Base-by-base conservation (phyloP, 1,140 invertebrate species). In the Eriosoma lanigerum region DNA sequence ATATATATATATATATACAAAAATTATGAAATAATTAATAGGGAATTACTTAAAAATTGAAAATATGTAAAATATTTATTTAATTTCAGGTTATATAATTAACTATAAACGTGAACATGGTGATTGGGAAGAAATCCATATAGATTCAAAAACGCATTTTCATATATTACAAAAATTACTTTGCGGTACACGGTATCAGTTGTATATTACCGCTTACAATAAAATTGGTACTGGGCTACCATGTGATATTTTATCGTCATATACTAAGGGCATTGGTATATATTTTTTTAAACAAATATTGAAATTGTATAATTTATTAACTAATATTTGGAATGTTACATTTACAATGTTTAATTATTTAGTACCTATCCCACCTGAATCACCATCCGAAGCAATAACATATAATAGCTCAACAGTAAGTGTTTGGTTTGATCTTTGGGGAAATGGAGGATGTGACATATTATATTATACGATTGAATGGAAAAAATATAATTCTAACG, bases 371-470 rank as follows among this genome's bases (percentile, higher is more conserved):
- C 92, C 93, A 82, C 93, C 93, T 12, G 72, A 54, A 32, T 93
- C 93, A 81, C 91, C 93, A 82, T 92, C 92, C 0, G 92, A 94
- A 85, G 91, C 94, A 87, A 90, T 96, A 70, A 94, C 93, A 0
- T 90, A 93, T 73, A 97, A 97, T 85, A 91, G 93, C 0, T 95
- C 95, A 0, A 93, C 92, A 76, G 93, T 95, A n/a, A 94, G 93
- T 0, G 89, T 96, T 46, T 94, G 94, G 89, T 85, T 97, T 50
- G 93, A 93, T 83, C 91, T 91, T 0, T 97, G 95, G 95, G 91
- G 92, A 44, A 93, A 95, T 83, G 93, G 93, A 4, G 94, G 93
- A 1, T 97, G 96, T 84, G 93, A 93, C 0, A 95, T 97, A 82
- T 88, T 92, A 2, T 94, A 93, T 85, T 97, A 94, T 84, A 91